A percentile compares a stretch with the other conserved stretches of the same genome.
phyloP scores from a whole-genome alignment of 2,797 vertebrate species.

The Schizopygopsis pylzovi region DNA sequence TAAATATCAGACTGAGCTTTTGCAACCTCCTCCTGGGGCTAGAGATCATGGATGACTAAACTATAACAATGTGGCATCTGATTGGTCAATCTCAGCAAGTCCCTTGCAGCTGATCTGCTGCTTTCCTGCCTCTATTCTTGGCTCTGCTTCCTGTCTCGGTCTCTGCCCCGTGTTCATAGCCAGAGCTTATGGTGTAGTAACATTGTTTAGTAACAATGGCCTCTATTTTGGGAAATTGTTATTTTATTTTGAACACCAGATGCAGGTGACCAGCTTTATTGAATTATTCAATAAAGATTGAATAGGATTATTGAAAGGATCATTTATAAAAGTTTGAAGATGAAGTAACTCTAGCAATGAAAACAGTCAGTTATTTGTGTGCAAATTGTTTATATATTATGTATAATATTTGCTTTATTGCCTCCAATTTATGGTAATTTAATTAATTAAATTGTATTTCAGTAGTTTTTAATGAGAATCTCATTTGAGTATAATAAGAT shows the following conservation, averaged over 20 bases:
- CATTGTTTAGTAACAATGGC: constrained; percentile 11
- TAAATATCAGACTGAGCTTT: background rate
- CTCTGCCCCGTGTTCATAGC: background rate
- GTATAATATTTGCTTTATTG: too few species aligned
- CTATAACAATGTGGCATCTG: background rate
- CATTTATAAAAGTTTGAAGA: background rate
- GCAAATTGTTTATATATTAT: too few species aligned
- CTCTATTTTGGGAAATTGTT: constrained; percentile 11
- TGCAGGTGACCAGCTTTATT: background rate
- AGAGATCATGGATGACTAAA: constrained; percentile 13
- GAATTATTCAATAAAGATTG: too few species aligned
- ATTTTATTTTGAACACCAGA: constrained; percentile 1
- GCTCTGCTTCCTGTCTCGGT: constrained; percentile 11
- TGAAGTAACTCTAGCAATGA: background rate
- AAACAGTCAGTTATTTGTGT: background rate
- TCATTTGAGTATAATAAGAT: background rate
- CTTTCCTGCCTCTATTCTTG: background rate
- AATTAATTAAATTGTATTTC: too few species aligned
- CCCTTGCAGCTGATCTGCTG: background rate
- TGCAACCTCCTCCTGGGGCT: background rate
- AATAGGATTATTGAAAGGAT: background rate
- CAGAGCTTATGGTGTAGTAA: constrained; percentile 16
- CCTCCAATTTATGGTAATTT: too few species aligned
- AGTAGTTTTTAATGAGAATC: too few species aligned
- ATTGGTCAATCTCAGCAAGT: background rate